Percentiles rank a stretch among this genome's conserved stretches.
Evolutionary conservation across 2,888 invertebrate species (phyloP).

Genomic region (Carabus problematicus): DNA sequence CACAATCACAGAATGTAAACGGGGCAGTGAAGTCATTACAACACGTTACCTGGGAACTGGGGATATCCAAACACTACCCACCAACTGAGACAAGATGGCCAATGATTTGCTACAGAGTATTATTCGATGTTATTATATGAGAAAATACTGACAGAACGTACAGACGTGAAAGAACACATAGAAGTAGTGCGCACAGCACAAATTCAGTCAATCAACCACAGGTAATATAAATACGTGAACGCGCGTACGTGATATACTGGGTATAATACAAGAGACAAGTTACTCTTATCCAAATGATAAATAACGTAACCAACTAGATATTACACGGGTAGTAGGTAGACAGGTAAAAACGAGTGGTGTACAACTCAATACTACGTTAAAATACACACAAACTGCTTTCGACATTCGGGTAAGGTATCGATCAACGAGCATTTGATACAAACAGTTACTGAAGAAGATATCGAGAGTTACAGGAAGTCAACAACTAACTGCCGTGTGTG

Average conservation of each 20-base stretch:
- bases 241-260: slow-evolving; percentile 9
- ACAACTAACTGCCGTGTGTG: slow-evolving; percentile 60
- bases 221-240: slow-evolving; percentile 4
- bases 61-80: slow-evolving; percentile 35
- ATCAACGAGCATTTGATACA: slow-evolving; percentile 50
- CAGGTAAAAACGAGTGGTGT: slow-evolving; percentile 17
- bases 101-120: no score
- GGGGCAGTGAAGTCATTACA: neutral
- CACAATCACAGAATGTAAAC: slow-evolving; percentile 12
- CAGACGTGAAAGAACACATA: no score
- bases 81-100: slow-evolving; percentile 18
- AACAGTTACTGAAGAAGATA: slow-evolving; percentile 37
- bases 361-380: slow-evolving; percentile 28
- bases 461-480: slow-evolving; percentile 45
- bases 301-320: slow-evolving; percentile 26
- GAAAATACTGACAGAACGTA: no score
- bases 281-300: neutral
- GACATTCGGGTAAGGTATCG: slow-evolving; percentile 53
- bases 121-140: no score
- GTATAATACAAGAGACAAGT: no score
- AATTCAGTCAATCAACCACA: neutral
- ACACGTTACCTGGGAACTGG: slow-evolving; percentile 25
- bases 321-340: slow-evolving; percentile 27
- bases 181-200: no score
- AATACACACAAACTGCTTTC: slow-evolving; percentile 40